Conservation (phyloP, 2,797 vertebrate genomes). For the Remorina albescens region DNA sequence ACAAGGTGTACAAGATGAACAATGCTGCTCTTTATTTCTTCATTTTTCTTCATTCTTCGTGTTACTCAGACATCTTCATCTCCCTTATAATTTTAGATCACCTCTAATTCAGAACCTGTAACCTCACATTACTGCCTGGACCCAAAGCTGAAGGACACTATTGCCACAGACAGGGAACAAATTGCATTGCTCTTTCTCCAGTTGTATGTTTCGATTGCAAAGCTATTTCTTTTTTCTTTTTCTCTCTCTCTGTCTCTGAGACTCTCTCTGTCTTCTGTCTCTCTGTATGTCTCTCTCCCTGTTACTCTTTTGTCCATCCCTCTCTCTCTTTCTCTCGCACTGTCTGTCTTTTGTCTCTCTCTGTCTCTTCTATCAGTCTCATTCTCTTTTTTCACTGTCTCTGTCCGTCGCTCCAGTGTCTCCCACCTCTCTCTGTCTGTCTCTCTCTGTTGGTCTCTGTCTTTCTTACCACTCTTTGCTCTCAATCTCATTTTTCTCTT, state of each 20-base stretch:
- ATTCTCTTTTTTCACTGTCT: too few species aligned
- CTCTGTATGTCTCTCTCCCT: too few species aligned
- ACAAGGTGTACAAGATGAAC: neutral
- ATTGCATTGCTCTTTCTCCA: slow-evolving; percentile 45
- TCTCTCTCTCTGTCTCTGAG: slow-evolving; percentile 8
- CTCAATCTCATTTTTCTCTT: too few species aligned
- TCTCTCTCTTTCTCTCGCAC: too few species aligned
- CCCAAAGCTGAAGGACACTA: slow-evolving; percentile 19
- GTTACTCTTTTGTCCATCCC: neutral
- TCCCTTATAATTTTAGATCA: slow-evolving; percentile 41
- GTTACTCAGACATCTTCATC: slow-evolving; percentile 18
- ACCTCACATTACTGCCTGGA: slow-evolving; percentile 35
- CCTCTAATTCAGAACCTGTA: slow-evolving; percentile 48
- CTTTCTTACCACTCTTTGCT: neutral
- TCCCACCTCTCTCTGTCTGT: too few species aligned
- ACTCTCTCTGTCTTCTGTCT: neutral
- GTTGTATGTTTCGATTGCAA: slow-evolving; percentile 61
- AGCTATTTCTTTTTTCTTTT: slow-evolving; percentile 23
- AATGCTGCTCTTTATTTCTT: neutral
- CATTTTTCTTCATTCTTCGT: slow-evolving; percentile 26
- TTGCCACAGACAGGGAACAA: slow-evolving; percentile 50
- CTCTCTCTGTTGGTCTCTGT: too few species aligned
- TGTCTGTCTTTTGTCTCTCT: too few species aligned
- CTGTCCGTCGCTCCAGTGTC: too few species aligned
- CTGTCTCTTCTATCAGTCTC: too few species aligned